Evolutionary conservation across 2,797 vertebrate species (phyloP).

Genomic region (Eurystomus glaucurus): DNA sequence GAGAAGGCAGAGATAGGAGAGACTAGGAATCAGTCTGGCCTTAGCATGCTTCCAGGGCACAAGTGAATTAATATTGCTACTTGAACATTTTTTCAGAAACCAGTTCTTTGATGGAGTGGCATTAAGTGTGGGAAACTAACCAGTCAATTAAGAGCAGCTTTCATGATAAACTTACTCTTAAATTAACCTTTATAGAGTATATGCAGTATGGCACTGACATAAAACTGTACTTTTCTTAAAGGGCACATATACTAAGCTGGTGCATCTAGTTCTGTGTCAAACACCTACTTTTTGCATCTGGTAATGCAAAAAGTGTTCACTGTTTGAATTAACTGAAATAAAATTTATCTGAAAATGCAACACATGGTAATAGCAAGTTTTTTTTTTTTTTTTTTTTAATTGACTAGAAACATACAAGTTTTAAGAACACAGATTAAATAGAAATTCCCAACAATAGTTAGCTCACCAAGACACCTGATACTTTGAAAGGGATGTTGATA

Average conservation of each 20-base stretch:
- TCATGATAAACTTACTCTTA: neutral
- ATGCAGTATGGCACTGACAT: neutral
- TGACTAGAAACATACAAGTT: neutral
- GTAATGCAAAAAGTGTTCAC: neutral
- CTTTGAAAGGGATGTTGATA: neutral
- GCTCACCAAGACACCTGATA: neutral
- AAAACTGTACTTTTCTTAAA: neutral
- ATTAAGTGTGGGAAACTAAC: neutral
- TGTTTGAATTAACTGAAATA: constrained; percentile 25
- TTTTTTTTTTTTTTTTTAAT: neutral
- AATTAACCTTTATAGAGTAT: neutral
- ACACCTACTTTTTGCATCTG: neutral
- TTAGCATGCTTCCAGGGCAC: neutral
- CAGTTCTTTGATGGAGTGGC: neutral
- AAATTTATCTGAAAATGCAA: neutral
- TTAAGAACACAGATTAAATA: neutral
- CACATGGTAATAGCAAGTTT: accelerated
- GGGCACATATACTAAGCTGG: neutral
- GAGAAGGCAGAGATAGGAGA: neutral
- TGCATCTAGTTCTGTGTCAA: neutral
- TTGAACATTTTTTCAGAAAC: neutral
- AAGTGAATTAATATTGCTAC: neutral
- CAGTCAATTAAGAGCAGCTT: neutral
- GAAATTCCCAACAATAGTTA: neutral
- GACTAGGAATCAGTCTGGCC: neutral